phyloP scores from a whole-genome alignment of 2,797 vertebrate genomes.

The Microhierax caerulescens region DNA sequence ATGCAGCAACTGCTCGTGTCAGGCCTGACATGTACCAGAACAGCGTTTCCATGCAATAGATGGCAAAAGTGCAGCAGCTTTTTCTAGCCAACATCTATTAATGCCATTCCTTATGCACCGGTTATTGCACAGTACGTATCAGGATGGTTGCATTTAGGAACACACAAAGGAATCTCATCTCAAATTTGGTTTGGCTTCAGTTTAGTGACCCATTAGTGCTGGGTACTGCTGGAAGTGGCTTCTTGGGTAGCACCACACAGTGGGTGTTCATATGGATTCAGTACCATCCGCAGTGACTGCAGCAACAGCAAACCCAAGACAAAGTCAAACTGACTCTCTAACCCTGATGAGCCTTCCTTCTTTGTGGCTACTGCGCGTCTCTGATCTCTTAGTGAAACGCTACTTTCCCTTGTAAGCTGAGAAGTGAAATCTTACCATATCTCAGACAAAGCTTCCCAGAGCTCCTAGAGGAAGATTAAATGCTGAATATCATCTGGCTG shows the following conservation, averaged over 20 bases:
- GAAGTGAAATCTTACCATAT: neutral
- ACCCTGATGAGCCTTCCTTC: neutral
- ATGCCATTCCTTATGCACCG: neutral
- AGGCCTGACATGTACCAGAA: neutral
- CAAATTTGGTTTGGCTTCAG: neutral
- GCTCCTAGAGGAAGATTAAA: constrained; percentile 11
- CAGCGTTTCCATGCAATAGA: neutral
- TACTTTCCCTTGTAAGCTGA: neutral
- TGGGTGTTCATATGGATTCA: neutral
- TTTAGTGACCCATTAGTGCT: neutral
- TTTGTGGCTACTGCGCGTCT: neutral
- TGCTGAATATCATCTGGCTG: neutral
- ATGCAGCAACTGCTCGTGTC: neutral
- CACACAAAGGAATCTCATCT: neutral
- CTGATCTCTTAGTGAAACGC: neutral
- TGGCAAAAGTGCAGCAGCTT: neutral
- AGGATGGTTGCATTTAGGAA: neutral
- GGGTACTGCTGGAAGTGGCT: neutral
- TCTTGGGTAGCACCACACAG: neutral
- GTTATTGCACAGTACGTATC: rapidly evolving
- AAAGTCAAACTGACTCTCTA: neutral
- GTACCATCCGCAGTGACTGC: neutral
- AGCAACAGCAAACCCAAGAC: neutral
- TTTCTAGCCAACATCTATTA: neutral
- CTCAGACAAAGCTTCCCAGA: neutral